phyloP scores from a whole-genome alignment of 2,888 invertebrate genomes.

The Scaptomyza flava region DNA sequence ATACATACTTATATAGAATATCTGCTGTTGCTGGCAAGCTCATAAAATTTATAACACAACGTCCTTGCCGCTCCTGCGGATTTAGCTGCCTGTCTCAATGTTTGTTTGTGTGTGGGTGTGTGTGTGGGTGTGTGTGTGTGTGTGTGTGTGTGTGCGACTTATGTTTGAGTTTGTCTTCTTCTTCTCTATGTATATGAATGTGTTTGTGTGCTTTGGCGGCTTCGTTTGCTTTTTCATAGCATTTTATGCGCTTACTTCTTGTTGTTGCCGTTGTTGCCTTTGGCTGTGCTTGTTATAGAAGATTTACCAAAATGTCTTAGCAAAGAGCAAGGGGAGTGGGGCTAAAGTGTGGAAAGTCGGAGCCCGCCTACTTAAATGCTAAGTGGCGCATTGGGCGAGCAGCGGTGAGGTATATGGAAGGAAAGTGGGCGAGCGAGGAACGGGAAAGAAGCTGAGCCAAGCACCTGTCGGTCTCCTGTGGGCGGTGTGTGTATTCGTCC shows the following conservation, averaged over 20 bases:
- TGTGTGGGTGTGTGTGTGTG: slow-evolving; percentile 22
- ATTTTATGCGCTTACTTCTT: slow-evolving; percentile 66
- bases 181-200: slow-evolving; percentile 1
- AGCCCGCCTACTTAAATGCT: slow-evolving; percentile 79
- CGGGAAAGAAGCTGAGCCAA: slow-evolving; percentile 15
- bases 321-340: slow-evolving; percentile 15
- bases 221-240: slow-evolving; percentile 79
- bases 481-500: background rate
- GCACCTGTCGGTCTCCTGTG: slow-evolving; percentile 46
- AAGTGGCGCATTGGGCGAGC: slow-evolving; percentile 71
- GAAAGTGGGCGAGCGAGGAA: slow-evolving; percentile 4
- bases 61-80: slow-evolving; percentile 79
- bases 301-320: slow-evolving; percentile 78
- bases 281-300: slow-evolving; percentile 73
- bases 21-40: slow-evolving; percentile 70
- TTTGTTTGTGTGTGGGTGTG: slow-evolving; percentile 7
- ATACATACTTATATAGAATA: slow-evolving; percentile 19
- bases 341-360: slow-evolving; percentile 32
- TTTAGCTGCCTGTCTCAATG: slow-evolving; percentile 46
- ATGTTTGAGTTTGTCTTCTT: slow-evolving; percentile 36
- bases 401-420: background rate
- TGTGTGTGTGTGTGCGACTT: slow-evolving; percentile 40
- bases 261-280: slow-evolving; percentile 49
- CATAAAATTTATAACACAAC: slow-evolving; percentile 82
- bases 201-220: slow-evolving; percentile 49